A percentile compares a stretch with the other conserved stretches of the same genome.
Evolutionary conservation across 2,888 invertebrate genomes (phyloP).

Genomic region (Andrena bicolor): DNA sequence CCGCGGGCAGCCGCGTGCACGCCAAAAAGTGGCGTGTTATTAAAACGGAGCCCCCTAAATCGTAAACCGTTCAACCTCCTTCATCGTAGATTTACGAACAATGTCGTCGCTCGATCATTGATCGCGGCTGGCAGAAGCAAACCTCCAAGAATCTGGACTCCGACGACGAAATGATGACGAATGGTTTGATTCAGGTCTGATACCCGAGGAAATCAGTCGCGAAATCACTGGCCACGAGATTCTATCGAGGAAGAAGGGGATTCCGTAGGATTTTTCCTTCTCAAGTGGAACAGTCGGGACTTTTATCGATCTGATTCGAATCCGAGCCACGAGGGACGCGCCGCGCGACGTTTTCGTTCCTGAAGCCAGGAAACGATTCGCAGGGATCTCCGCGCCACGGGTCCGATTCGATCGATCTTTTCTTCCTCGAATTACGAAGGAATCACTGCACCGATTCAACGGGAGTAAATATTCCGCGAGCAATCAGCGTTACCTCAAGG

Average conservation of each 20-base stretch:
- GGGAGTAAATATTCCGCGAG: not conserved
- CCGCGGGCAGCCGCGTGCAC: slow-evolving; percentile 6
- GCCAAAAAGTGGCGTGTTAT: slow-evolving; percentile 2
- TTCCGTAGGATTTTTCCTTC: slow-evolving; percentile 61
- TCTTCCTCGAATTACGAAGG: not conserved
- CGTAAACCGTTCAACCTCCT: not conserved
- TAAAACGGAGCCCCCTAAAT: not conserved
- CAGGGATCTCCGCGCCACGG: not conserved
- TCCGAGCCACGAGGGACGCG: slow-evolving; percentile 53
- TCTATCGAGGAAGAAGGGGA: slow-evolving; percentile 26
- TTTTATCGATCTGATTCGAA: slow-evolving; percentile 70
- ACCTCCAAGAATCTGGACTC: not conserved
- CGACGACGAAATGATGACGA: not conserved
- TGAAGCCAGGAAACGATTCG: slow-evolving; percentile 3
- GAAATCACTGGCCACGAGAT: not conserved
- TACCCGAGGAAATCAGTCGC: not conserved
- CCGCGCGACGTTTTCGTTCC: slow-evolving; percentile 47
- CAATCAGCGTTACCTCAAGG: slow-evolving; percentile 24
- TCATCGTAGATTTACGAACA: not conserved
- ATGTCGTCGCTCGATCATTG: not conserved
- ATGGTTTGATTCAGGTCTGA: not conserved
- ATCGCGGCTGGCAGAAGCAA: not conserved
- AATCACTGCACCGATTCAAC: not conserved
- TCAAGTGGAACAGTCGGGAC: slow-evolving; percentile 56
- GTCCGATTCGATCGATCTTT: not conserved